phyloP scores from a whole-genome alignment of 2,888 invertebrate genomes.

The Hermaeophaga mercurialis region DNA sequence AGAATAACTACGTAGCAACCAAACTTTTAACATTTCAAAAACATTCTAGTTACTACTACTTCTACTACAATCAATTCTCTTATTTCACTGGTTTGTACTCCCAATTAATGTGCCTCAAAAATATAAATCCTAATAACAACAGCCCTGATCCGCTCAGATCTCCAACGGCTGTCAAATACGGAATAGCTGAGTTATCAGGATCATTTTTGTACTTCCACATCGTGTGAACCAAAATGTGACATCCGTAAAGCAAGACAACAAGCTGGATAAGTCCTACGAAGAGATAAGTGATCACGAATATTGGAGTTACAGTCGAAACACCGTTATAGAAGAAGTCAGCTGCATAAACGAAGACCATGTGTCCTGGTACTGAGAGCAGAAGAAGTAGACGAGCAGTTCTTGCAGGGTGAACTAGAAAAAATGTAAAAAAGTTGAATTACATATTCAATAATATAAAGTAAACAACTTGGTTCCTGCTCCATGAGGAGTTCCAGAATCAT shows the following conservation, averaged over 20 bases:
- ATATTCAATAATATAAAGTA: too few relatives aligned
- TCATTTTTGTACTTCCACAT: slow-evolving; percentile 91
- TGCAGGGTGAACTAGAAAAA: slow-evolving; percentile 75
- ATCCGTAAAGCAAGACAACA: slow-evolving; percentile 79
- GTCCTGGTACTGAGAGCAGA: slow-evolving; percentile 83
- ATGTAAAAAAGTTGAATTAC: not conserved
- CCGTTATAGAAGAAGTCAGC: slow-evolving; percentile 75
- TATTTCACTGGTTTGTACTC: slow-evolving; percentile 37
- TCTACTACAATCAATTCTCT: too few relatives aligned
- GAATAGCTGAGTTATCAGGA: slow-evolving; percentile 93
- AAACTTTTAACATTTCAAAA: too few relatives aligned
- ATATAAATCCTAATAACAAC: slow-evolving; percentile 74
- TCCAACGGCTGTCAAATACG: slow-evolving; percentile 90
- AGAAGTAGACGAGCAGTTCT: slow-evolving; percentile 85
- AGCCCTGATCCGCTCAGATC: slow-evolving; percentile 88
- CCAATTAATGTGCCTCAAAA: slow-evolving; percentile 60
- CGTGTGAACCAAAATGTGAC: slow-evolving; percentile 83
- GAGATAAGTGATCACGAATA: slow-evolving; percentile 83
- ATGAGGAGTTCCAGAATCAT: too few relatives aligned
- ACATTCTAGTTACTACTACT: too few relatives aligned
- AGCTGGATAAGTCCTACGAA: slow-evolving; percentile 79
- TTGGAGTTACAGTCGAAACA: slow-evolving; percentile 68
- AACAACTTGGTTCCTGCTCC: too few relatives aligned
- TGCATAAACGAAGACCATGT: slow-evolving; percentile 78
- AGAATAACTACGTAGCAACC: too few relatives aligned